These are phyloP conservation scores for Gymnoscelis rufifasciata DNA, from an alignment of 2,888 invertebrate genomes.

Conservation along the genomic window DNA sequence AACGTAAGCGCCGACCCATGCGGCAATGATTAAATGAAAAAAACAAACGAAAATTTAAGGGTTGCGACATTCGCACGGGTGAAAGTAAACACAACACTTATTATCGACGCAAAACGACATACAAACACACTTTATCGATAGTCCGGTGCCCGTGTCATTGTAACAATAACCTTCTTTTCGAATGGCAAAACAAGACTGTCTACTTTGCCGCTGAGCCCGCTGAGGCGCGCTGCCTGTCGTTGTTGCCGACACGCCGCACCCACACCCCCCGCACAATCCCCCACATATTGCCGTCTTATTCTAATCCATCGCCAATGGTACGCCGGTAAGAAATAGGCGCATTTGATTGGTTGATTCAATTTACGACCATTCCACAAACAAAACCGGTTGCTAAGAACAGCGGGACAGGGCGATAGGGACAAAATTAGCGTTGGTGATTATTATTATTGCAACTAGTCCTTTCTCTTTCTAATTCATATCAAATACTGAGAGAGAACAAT, in stretches of 20 bases:
- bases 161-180: constrained; percentile 74
- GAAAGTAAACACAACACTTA: constrained; percentile 79
- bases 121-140: constrained; percentile 79
- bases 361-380: constrained; percentile 71
- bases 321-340: constrained; percentile 51
- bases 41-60: constrained; percentile 74
- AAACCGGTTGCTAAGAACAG: constrained; percentile 73
- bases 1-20: constrained; percentile 77
- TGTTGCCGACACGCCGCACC: constrained; percentile 58
- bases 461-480: constrained; percentile 42
- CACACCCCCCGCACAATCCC: constrained; percentile 52
- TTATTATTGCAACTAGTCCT: constrained; percentile 56
- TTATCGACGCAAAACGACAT: constrained; percentile 78
- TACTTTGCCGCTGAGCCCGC: constrained; percentile 42
- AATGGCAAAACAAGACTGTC: constrained; percentile 71
- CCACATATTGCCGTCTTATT: constrained; percentile 38
- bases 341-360: constrained; percentile 57
- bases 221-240: constrained; percentile 36
- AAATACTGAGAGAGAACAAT: constrained; percentile 32
- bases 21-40: constrained; percentile 70
- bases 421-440: constrained; percentile 56
- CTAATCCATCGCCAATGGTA: constrained; percentile 66
- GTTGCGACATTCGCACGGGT: constrained; percentile 77
- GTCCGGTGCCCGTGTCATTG: constrained; percentile 72
- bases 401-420: constrained; percentile 73